Base-by-base conservation (phyloP, 2,797 vertebrate species). In the Buceros bicornis region DNA sequence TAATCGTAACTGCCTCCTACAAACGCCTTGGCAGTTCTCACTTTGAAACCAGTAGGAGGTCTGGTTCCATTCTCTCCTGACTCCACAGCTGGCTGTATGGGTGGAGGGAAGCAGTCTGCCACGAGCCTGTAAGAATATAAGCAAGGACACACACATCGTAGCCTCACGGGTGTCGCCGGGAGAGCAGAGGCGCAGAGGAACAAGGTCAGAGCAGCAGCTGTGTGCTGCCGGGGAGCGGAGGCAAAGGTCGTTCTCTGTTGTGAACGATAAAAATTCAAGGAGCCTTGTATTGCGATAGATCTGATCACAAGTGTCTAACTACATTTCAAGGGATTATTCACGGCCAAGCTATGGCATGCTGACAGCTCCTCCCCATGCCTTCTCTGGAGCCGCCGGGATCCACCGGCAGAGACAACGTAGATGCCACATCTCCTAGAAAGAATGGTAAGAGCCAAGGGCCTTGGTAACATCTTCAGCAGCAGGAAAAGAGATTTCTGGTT, bases 401-500 rank as follows among this genome's bases (percentile, higher is more conserved):
- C 0, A 2, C 17, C 2, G 0, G 45, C 54, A 56, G 10, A 5
- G 66, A 53, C 42, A 50, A 2, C 0, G n/a, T 12, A 54, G 35
- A 70, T 21, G 58, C 21, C 66, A 66, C 62, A 31, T n/a, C 20
- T 60, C 12, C 64, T 11, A 8, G 3, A 47, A 60, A 74, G 56
- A 61, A 48, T 3, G 7, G 35, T 14, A 64, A 58, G 47, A 65
- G 10, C 40, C 72, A 67, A 48, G 5, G 8, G 15, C 5, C 15
- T 43, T 29, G 28, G 3, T 0, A 17, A 9, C 0, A 2, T 6
- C 82, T 29, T 35, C 3, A 54, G 28, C 29, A 81, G 29, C 45
- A 58, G 47, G 42, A 53, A 8, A 25, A 61, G 9, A 8, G 7
- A 8, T 21, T 54, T 24, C 73, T 35, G 56, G 18, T 42, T 18